Evolutionary conservation across 1,140 invertebrate species (phyloP), one percentile per base, ranked within the genome.

Genomic region (Polyergus mexicanus): DNA sequence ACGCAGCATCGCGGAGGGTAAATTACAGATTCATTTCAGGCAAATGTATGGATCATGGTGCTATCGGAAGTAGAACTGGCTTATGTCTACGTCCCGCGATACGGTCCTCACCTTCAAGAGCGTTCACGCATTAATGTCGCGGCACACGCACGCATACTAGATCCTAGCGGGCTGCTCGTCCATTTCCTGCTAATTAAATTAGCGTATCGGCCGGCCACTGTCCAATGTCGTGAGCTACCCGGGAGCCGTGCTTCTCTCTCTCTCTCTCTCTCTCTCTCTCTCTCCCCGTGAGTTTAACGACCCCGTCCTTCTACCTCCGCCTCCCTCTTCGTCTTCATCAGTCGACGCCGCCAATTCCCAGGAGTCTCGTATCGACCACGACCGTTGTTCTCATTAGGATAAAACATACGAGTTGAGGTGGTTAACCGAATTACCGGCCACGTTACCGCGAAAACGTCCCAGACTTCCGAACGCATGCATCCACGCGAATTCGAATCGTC

Each of bases 311-410:
- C 75, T 65, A 75, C 58, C 77, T 83, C 54, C 35, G 63, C 69
- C 51, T 44, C 72, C 74, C 74, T 92, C 92, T 92, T 90, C 92
- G 90, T 94, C 93, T 93, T 92, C 91, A 92, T 93, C 90, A 92
- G 90, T 89, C 84, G 85, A 86, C 76, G 87, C 80, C 86, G 87
- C 89, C 78, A 88, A 94, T 93, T 93, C 94, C 93, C 93, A 92
- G 87, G 94, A 91, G 94, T 66, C 91, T 91, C 90, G 92, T 94
- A 92, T 92, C 90, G 86, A 86, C 72, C 90, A 87, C 91, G 91
- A 86, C 89, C 86, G 84, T 89, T 90, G 90, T 92, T 93, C 92
- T 94, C 94, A 94, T 94, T 94, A 94, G 93, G 93, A 92, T 94
- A 94, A 94, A 94, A 94, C 93, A 93, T 86, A 88, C 88, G 88